These are phyloP conservation scores for Drosophila barbarae DNA, from an alignment of 2,888 invertebrate genomes.

Conservation along the genomic window DNA sequence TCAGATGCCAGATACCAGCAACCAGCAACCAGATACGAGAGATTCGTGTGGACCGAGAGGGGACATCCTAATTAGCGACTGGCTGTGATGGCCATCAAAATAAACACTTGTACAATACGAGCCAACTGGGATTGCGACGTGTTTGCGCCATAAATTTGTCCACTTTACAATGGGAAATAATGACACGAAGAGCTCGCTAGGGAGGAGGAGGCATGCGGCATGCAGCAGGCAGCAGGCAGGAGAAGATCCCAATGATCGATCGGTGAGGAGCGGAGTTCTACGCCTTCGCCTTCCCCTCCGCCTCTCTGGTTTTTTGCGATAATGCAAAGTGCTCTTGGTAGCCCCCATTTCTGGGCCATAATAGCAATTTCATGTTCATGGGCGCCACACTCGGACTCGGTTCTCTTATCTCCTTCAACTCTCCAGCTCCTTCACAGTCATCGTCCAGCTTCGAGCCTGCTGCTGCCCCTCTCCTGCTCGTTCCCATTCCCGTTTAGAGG, in stretches of 20 bases:
- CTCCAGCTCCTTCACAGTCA: neutral
- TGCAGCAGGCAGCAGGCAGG: neutral
- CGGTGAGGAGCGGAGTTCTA: neutral
- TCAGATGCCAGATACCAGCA: conserved; percentile 2
- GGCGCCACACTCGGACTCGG: conserved; percentile 34
- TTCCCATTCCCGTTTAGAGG: conserved; percentile 51
- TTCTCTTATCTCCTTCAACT: conserved; percentile 1
- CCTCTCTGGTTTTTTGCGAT: conserved; percentile 6
- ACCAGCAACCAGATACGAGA: conserved; percentile 8
- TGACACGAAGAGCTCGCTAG: conserved; percentile 41
- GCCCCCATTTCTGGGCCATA: conserved; percentile 46
- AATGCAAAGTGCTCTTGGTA: conserved; percentile 39
- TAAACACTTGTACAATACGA: conserved; percentile 75
- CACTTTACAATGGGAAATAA: conserved; percentile 67
- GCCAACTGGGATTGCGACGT: conserved; percentile 55
- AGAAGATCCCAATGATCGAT: conserved; percentile 17
- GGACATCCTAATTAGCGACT: conserved; percentile 69
- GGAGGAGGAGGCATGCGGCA: neutral
- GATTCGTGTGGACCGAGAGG: conserved; percentile 6
- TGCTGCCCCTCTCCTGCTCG: neutral
- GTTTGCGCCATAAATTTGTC: conserved; percentile 60
- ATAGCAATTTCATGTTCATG: conserved; percentile 73
- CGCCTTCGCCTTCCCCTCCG: neutral
- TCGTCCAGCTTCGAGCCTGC: neutral
- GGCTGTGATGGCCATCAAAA: conserved; percentile 72